Base-by-base conservation (phyloP, 2,888 invertebrate species). In the Itoplectis maculator region DNA sequence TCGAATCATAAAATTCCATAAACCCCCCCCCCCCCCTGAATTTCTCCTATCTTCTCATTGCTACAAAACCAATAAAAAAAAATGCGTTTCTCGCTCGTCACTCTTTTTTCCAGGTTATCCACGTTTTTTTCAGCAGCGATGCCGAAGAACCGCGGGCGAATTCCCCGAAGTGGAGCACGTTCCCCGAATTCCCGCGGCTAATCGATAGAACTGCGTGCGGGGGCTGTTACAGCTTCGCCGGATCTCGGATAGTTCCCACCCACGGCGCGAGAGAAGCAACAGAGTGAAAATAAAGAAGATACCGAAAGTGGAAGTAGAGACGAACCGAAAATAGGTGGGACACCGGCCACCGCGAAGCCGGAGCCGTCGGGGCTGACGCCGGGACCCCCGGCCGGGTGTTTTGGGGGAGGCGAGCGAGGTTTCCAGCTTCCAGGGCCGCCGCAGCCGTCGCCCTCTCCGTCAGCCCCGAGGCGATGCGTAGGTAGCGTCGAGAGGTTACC, bases 401-500 rank as follows among this genome's bases (percentile, higher is more conserved):
- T 42, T 11, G 29, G 51, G 69, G 40, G 54, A 54, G 40, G 42
- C 23, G 69, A 40, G 6, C 37, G n/a, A n/a, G 42, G 70, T n/a
- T 70, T 68, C 56, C 54, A 56, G 69, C n/a, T 51, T 69, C 69
- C 40, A 54, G 69, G 13, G 51, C 40, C 37, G 42, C 29, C 5
- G 29, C 29, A 29, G 29, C 40, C 56, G 56, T 20, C 56, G 56
- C 42, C 20, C 70, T 54, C 56, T 15, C 29, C 9, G 13, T 23
- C 3, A 2, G 20, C 4, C 59, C 79, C 79, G n/a, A 69, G 74
- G 63, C 79, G 29, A 63, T 68, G 79, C 74, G 79, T 79, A 79
- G 74, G 74, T 66, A 79, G 66, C 15, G n/a, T n/a, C n/a, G 54
- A 59, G 61, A 69, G 74, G 68, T 74, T 74, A 79, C 74, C 74